phyloP scores from a whole-genome alignment of 2,113 vertebrate species.

The Nothoprocta pentlandii region DNA sequence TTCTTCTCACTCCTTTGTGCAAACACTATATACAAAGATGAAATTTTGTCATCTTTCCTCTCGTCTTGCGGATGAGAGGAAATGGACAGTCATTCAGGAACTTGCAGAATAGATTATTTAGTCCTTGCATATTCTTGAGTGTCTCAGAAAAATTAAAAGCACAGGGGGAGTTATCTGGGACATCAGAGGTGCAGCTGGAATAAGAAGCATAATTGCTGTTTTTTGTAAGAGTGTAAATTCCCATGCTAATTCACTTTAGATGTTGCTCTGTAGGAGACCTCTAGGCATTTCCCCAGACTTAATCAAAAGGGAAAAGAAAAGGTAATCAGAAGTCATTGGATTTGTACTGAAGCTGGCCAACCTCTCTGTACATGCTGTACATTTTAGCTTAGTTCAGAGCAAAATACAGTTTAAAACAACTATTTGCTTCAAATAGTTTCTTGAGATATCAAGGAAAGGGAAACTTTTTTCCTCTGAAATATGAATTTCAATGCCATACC shows the following conservation, averaged over 20 bases:
- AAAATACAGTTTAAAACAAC: too few species aligned
- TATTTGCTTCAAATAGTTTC: too few species aligned
- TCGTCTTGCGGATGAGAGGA: not conserved
- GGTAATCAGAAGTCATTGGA: not conserved
- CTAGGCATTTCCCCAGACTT: not conserved
- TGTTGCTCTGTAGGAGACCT: not conserved
- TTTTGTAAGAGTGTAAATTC: not conserved
- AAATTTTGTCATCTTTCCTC: not conserved
- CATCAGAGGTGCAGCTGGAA: not conserved
- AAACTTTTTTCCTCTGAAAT: too few species aligned
- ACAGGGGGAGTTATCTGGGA: not conserved
- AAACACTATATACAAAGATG: not conserved
- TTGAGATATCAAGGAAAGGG: too few species aligned
- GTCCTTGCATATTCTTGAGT: not conserved
- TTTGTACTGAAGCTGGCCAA: not conserved
- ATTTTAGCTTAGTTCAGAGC: too few species aligned
- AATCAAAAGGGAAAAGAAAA: not conserved
- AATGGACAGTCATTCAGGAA: not conserved
- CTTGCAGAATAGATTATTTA: not conserved
- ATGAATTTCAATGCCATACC: too few species aligned
- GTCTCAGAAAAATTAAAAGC: not conserved
- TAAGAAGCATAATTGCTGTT: not conserved
- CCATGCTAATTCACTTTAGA: not conserved
- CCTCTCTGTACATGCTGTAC: not conserved
- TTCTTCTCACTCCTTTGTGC: not conserved